Evolutionary conservation across 2,888 invertebrate species (phyloP).

Genomic region (Caenorhabditis zanzibari): DNA sequence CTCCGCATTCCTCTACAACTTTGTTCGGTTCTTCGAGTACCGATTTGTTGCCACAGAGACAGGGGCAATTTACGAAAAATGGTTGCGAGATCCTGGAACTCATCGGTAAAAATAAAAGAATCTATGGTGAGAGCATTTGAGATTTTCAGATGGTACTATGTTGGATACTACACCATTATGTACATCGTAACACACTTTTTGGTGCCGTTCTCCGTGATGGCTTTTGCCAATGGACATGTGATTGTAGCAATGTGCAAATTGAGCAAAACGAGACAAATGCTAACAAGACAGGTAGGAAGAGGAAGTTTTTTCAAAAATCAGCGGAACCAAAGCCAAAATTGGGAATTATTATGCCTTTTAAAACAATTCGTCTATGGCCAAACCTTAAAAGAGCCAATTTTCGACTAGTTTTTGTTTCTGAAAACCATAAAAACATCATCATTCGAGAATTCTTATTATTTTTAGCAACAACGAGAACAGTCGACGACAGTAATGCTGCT

Average conservation of each 20-base stretch:
- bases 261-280: conserved; percentile 74
- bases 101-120: conserved; percentile 55
- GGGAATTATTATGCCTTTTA: background rate
- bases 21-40: conserved; percentile 82
- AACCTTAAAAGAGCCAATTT: background rate
- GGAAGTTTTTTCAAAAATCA: too few relatives aligned
- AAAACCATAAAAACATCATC: too few relatives aligned
- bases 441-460: background rate
- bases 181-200: conserved; percentile 82
- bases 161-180: conserved; percentile 80
- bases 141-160: conserved; percentile 74
- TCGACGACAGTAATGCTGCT: conserved; percentile 82
- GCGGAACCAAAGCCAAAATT: too few relatives aligned
- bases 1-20: conserved; percentile 78
- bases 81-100: conserved; percentile 67
- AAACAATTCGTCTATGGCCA: too few relatives aligned
- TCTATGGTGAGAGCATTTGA: background rate
- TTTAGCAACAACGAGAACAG: conserved; percentile 82
- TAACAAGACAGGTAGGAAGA: conserved; percentile 78
- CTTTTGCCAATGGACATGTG: conserved; percentile 78
- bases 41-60: conserved; percentile 66
- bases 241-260: conserved; percentile 77
- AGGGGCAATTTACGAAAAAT: conserved; percentile 65
- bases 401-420: background rate
- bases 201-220: conserved; percentile 80